These are phyloP conservation scores for Microtus pennsylvanicus DNA, from an alignment of 2,113 vertebrate genomes.

Conservation along the genomic window DNA sequence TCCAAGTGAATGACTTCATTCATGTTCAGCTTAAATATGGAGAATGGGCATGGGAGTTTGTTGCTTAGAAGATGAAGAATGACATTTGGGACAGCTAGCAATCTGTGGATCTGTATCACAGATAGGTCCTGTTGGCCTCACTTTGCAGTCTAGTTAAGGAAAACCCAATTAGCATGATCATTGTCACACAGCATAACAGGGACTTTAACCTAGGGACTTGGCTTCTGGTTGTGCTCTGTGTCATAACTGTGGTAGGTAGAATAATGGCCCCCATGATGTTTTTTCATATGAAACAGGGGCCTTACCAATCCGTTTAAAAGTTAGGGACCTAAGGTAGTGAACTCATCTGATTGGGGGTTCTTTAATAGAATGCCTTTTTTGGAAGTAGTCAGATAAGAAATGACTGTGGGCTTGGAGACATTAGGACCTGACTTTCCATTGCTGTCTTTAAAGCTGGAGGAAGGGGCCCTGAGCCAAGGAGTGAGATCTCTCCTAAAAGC, in stretches of 20 bases:
- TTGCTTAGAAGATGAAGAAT: slow-evolving; percentile 3
- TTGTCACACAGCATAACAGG: not conserved
- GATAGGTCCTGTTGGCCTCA: not conserved
- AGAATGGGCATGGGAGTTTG: not conserved
- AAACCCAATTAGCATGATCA: not conserved
- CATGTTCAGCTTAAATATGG: not conserved
- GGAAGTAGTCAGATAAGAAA: not conserved
- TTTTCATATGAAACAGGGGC: not conserved
- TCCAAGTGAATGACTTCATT: not conserved
- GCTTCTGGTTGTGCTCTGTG: not conserved
- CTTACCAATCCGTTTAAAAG: not conserved
- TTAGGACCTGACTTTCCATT: not conserved
- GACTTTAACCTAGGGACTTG: not conserved
- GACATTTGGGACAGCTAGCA: not conserved
- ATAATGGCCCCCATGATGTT: not conserved
- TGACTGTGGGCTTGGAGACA: not conserved
- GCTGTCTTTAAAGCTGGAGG: not conserved
- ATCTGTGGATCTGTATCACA: not conserved
- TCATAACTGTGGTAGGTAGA: not conserved
- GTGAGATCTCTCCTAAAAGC: not conserved
- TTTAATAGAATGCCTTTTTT: not conserved
- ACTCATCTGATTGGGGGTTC: not conserved
- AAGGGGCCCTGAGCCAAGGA: not conserved
- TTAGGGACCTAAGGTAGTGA: not conserved
- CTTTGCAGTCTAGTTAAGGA: not conserved